Percentiles rank a stretch among this genome's conserved stretches.
These are phyloP conservation scores for Ciconia stormi DNA, from an alignment of 2,113 vertebrate species.

Conservation along the genomic window DNA sequence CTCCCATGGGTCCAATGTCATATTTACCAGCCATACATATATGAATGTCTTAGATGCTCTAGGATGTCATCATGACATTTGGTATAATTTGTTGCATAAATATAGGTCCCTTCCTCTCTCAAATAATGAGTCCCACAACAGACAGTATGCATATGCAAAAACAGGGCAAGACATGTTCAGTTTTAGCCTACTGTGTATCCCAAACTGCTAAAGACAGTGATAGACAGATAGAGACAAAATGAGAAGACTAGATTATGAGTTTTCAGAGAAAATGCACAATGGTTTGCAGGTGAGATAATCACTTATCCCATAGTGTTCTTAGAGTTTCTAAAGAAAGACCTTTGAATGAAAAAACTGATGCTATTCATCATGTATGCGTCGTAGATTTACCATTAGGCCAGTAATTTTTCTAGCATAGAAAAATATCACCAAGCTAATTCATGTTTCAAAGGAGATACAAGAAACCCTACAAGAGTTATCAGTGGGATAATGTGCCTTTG, in stretches of 20 bases:
- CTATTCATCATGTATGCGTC: not conserved
- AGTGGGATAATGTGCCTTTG: not conserved
- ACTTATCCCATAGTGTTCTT: not conserved
- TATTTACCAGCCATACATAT: not conserved
- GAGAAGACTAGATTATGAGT: not conserved
- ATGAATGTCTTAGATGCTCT: not conserved
- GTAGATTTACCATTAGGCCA: not conserved
- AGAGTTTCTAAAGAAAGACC: not conserved
- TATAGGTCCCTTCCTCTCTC: not conserved
- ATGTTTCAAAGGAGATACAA: not conserved
- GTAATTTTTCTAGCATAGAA: not conserved
- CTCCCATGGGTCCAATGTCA: not conserved
- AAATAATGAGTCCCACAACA: not conserved
- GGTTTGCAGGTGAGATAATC: not conserved
- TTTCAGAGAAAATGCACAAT: not conserved
- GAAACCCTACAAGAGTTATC: not conserved
- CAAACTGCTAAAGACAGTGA: not conserved
- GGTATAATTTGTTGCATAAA: not conserved
- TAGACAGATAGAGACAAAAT: not conserved
- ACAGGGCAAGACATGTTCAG: not conserved
- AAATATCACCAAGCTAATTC: not conserved
- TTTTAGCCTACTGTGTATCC: not conserved
- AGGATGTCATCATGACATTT: not conserved
- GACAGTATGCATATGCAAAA: not conserved
- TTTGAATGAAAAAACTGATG: not conserved